Percentiles rank a stretch among this genome's conserved stretches.
Evolutionary conservation across 1,140 invertebrate species (phyloP).

Genomic region (Papilio aristodemus): DNA sequence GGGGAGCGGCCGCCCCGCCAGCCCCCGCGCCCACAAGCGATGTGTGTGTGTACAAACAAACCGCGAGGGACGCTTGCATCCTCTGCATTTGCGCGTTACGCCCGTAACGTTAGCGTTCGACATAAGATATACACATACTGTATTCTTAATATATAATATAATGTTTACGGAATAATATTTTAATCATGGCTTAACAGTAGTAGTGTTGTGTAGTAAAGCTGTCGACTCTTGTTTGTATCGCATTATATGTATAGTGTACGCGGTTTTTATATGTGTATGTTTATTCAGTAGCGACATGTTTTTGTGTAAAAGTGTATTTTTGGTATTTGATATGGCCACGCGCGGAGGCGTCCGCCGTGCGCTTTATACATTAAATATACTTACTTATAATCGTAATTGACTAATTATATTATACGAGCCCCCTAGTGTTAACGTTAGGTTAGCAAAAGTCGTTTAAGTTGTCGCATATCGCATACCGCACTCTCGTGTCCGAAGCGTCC

Average conservation of each 20-base stretch:
- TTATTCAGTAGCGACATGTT: conserved; percentile 78
- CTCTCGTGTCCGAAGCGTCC: conserved; percentile 51
- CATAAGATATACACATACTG: conserved; percentile 61
- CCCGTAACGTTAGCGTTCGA: conserved; percentile 65
- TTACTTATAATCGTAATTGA: conserved; percentile 82
- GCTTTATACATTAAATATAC: conserved; percentile 67
- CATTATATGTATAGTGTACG: conserved; percentile 78
- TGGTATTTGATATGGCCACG: conserved; percentile 66
- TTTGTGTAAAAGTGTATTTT: conserved; percentile 77
- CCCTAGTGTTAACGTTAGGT: conserved; percentile 77
- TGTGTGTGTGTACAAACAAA: conserved; percentile 40
- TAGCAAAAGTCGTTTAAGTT: conserved; percentile 72
- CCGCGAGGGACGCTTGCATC: conserved; percentile 47
- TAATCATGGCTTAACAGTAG: conserved; percentile 79
- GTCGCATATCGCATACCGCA: conserved; percentile 56
- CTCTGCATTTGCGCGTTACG: conserved; percentile 61
- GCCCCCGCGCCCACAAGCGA: conserved; percentile 27
- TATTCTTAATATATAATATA: conserved; percentile 66
- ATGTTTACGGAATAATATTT: conserved; percentile 76
- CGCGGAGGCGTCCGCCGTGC: conserved; percentile 41
- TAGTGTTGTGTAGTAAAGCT: conserved; percentile 78
- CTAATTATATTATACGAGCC: conserved; percentile 81
- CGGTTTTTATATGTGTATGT: conserved; percentile 80
- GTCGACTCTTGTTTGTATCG: conserved; percentile 78
- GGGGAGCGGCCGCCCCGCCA: too few species aligned